Conservation (phyloP, 2,888 invertebrate species). For the Chesias legatella region DNA sequence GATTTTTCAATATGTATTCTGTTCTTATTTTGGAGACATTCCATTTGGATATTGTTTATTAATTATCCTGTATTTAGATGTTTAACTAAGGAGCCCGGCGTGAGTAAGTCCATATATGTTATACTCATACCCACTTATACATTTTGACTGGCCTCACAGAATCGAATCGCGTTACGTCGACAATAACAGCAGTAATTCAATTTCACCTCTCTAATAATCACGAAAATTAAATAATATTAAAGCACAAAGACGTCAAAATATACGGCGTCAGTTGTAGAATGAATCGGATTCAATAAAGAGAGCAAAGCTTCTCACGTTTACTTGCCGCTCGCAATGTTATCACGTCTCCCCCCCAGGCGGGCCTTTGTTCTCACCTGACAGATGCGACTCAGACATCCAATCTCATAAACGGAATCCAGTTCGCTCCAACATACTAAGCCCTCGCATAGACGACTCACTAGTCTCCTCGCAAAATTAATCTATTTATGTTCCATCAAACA, state of each 20-base stretch:
- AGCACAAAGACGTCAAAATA: slow-evolving; percentile 17
- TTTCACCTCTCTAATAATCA: too few species aligned
- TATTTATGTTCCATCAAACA: slow-evolving; percentile 25
- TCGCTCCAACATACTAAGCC: slow-evolving; percentile 17
- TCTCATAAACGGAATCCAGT: slow-evolving; percentile 39
- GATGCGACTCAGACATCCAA: slow-evolving; percentile 40
- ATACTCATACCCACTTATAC: too few species aligned
- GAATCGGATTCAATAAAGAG: slow-evolving; percentile 36
- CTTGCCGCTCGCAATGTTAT: slow-evolving; percentile 51
- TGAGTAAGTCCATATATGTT: too few species aligned
- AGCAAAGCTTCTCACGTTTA: slow-evolving; percentile 38
- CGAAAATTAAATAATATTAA: too few species aligned
- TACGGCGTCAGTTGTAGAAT: slow-evolving; percentile 28
- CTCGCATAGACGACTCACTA: slow-evolving; percentile 23
- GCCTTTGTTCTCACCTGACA: slow-evolving; percentile 54
- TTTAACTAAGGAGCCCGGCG: too few species aligned
- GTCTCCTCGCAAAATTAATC: slow-evolving; percentile 29
- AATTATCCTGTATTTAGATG: too few species aligned
- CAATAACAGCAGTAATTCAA: too few species aligned
- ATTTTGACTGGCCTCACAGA: too few species aligned
- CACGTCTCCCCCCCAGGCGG: slow-evolving; percentile 40
- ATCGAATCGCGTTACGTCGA: too few species aligned
- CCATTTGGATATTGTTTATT: too few species aligned
- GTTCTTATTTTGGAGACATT: too few species aligned
- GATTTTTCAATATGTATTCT: too few species aligned